Evolutionary conservation across 1,140 invertebrate species (phyloP).

Genomic region (Orchesella cincta): DNA sequence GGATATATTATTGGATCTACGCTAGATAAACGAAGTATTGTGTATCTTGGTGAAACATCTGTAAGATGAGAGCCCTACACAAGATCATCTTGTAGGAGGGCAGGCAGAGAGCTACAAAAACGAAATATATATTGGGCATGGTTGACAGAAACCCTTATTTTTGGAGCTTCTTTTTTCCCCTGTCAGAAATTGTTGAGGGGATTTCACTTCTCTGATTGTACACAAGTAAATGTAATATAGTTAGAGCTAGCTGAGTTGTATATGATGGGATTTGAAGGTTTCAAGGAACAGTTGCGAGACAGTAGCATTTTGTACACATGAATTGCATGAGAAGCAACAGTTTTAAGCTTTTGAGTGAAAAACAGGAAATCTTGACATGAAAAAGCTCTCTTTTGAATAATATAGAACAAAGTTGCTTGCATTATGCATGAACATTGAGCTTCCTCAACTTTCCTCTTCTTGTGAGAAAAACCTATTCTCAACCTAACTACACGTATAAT

Average conservation of each 20-base stretch:
- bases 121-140: too few relatives aligned
- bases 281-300: too few relatives aligned
- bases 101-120: neutral
- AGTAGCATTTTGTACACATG: too few relatives aligned
- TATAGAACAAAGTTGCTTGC: too few relatives aligned
- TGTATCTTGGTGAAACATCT: slow-evolving; percentile 15
- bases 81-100: neutral
- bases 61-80: slow-evolving; percentile 1
- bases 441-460: neutral
- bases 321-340: too few relatives aligned
- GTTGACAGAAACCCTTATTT: neutral
- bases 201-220: neutral
- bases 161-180: neutral
- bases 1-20: too few relatives aligned
- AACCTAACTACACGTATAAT: too few relatives aligned
- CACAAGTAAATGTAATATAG: neutral
- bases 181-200: neutral
- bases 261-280: slow-evolving; percentile 6
- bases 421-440: too few relatives aligned
- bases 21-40: neutral
- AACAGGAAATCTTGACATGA: slow-evolving; percentile 24
- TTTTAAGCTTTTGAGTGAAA: slow-evolving; percentile 4
- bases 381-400: slow-evolving; percentile 6
- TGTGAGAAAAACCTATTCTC: too few relatives aligned
- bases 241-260: neutral